Percentiles rank a stretch among this genome's conserved stretches.
Conservation (phyloP, 2,113 vertebrate species). For the Stercorarius parasiticus region DNA sequence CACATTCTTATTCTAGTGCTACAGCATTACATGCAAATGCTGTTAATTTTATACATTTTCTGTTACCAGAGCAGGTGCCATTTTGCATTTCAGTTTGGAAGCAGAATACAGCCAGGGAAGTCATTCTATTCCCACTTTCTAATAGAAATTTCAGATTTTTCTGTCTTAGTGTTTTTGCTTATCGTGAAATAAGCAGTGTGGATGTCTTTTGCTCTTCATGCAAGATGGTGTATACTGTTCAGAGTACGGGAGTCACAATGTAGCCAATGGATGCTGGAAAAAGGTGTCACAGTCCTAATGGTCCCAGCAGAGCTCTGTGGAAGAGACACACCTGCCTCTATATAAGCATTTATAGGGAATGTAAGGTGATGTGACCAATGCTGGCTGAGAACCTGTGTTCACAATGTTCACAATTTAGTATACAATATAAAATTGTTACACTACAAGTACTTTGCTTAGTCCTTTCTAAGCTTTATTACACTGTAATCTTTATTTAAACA, state of each 20-base stretch:
- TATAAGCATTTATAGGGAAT: accelerated
- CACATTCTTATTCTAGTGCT: not conserved
- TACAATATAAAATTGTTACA: not conserved
- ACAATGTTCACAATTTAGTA: not conserved
- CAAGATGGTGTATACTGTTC: not conserved
- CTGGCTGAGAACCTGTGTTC: not conserved
- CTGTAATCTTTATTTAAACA: not conserved
- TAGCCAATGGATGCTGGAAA: not conserved
- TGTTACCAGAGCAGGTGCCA: not conserved
- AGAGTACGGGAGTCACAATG: not conserved
- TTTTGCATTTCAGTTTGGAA: not conserved
- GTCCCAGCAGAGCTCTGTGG: not conserved
- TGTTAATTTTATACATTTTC: no score
- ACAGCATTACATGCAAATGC: not conserved
- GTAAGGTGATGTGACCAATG: not conserved
- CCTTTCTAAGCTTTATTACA: not conserved
- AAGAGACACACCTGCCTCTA: not conserved
- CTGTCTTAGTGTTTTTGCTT: not conserved
- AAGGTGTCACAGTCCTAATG: not conserved
- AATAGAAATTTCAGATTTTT: not conserved
- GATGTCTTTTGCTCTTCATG: not conserved
- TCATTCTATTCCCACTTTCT: not conserved
- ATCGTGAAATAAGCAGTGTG: not conserved
- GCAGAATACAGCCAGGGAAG: not conserved
- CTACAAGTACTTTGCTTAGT: not conserved